Percentiles rank a stretch among this genome's conserved stretches.
These are phyloP conservation scores for Aspidoscelis tigris DNA, from an alignment of 2,113 vertebrate species.

Conservation along the genomic window DNA sequence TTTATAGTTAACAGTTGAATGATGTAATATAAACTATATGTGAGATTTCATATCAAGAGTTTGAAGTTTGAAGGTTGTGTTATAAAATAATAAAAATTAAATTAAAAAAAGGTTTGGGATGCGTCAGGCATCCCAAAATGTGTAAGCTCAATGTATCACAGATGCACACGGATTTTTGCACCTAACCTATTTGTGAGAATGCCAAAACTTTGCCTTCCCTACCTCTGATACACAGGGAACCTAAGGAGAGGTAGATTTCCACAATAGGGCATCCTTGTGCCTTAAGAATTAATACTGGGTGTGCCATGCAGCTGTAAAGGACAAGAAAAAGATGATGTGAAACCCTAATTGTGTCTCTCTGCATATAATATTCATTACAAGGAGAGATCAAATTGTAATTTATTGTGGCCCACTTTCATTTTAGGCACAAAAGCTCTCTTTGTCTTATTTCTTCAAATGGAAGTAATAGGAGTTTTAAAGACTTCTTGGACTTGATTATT, in stretches of 20 bases:
- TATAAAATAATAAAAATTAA: too few relatives aligned
- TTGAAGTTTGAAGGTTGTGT: too few relatives aligned
- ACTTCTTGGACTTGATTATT: neutral
- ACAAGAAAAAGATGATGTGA: neutral
- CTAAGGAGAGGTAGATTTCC: neutral
- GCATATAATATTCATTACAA: conserved; percentile 34
- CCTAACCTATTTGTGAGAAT: too few relatives aligned
- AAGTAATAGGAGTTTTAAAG: conserved; percentile 25
- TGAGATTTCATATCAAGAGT: too few relatives aligned
- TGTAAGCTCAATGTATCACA: too few relatives aligned
- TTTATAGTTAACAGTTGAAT: too few relatives aligned
- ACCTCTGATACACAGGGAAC: neutral
- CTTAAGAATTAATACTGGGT: neutral
- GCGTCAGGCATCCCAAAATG: too few relatives aligned
- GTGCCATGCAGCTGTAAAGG: neutral
- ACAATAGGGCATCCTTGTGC: neutral
- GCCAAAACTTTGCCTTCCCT: neutral
- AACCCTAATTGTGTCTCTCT: neutral
- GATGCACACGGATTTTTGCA: too few relatives aligned
- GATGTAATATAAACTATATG: too few relatives aligned
- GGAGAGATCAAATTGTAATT: conserved; percentile 40
- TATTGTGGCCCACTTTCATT: conserved; percentile 31
- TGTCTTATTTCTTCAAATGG: conserved; percentile 3
- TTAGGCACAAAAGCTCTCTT: conserved; percentile 42
- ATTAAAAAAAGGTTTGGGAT: too few relatives aligned